A percentile compares a stretch with the other conserved stretches of the same genome.
Conservation (phyloP, 2,113 vertebrate genomes). For the Casuarius casuarius region DNA sequence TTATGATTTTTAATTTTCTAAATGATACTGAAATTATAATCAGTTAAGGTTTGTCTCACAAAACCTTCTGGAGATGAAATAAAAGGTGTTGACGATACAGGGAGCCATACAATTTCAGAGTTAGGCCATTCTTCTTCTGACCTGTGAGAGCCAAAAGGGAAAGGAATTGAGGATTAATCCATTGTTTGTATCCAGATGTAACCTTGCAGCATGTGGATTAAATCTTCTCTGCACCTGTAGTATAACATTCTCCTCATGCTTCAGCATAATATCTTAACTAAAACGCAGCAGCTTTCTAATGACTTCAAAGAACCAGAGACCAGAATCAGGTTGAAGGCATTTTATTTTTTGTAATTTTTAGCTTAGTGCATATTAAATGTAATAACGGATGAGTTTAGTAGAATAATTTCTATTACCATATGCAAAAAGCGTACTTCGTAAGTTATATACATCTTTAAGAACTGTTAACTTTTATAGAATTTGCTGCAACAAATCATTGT, state of each 20-base stretch:
- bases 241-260: constrained; percentile 63
- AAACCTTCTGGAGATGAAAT: constrained; percentile 22
- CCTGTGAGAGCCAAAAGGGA: constrained; percentile 24
- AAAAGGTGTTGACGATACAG: not conserved
- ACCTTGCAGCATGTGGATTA: constrained; percentile 60
- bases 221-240: constrained; percentile 69
- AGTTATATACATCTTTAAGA: constrained; percentile 23
- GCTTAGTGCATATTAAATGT: constrained; percentile 52
- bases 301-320: constrained; percentile 66
- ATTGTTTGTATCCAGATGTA: constrained; percentile 40
- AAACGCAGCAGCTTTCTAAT: constrained; percentile 45
- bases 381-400: constrained; percentile 69
- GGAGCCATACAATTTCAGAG: not conserved
- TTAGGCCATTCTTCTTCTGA: constrained; percentile 36
- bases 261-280: constrained; percentile 50
- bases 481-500: constrained; percentile 43
- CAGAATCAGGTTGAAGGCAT: constrained; percentile 47
- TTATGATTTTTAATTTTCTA: not conserved
- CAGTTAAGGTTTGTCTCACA: not conserved
- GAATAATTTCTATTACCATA: constrained; percentile 41
- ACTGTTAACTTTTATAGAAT: constrained; percentile 61
- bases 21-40: not conserved
- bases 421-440: constrained; percentile 43
- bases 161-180: constrained; percentile 31
- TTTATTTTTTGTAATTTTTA: constrained; percentile 71